These are phyloP conservation scores for Prostheceraeus crozeri DNA, from an alignment of 2,888 invertebrate species.

Conservation along the genomic window DNA sequence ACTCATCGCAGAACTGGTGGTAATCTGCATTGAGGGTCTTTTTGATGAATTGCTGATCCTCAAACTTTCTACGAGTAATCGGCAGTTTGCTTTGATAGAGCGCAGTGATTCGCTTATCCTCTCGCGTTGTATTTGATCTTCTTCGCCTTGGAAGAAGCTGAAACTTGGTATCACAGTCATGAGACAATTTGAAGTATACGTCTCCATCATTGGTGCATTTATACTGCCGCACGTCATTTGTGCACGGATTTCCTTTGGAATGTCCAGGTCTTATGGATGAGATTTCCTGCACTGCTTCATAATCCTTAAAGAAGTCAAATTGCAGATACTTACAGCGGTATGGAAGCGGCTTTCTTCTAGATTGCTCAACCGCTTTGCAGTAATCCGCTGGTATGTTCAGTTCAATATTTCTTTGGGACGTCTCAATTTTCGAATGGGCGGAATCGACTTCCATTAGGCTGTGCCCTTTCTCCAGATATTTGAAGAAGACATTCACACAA, in stretches of 20 bases:
- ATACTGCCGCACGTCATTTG: slow-evolving; percentile 11
- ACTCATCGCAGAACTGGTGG: slow-evolving; percentile 14
- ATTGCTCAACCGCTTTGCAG: background rate
- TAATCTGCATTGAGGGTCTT: slow-evolving; percentile 10
- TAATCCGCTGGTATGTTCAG: slow-evolving; percentile 1
- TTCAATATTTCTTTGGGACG: background rate
- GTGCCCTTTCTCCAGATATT: slow-evolving; percentile 16
- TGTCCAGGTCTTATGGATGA: slow-evolving; percentile 25
- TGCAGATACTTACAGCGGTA: slow-evolving; percentile 22
- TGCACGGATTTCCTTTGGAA: slow-evolving; percentile 15
- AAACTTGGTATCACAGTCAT: slow-evolving; percentile 20
- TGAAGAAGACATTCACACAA: background rate
- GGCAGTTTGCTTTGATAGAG: slow-evolving; percentile 1
- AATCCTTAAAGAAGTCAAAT: slow-evolving; percentile 15
- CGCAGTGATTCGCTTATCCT: slow-evolving; percentile 4
- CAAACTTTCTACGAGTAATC: slow-evolving; percentile 1
- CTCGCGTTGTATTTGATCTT: no score
- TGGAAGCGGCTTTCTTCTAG: background rate
- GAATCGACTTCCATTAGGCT: slow-evolving; percentile 15
- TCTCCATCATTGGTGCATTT: slow-evolving; percentile 19
- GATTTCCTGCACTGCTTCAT: slow-evolving; percentile 18
- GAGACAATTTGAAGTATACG: slow-evolving; percentile 14
- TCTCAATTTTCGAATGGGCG: background rate
- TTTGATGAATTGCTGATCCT: slow-evolving; percentile 27
- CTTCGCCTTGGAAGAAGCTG: background rate